Evolutionary conservation across 2,888 invertebrate species (phyloP), one percentile per base, ranked within the genome.

Genomic region (Cerceris rybyensis): DNA sequence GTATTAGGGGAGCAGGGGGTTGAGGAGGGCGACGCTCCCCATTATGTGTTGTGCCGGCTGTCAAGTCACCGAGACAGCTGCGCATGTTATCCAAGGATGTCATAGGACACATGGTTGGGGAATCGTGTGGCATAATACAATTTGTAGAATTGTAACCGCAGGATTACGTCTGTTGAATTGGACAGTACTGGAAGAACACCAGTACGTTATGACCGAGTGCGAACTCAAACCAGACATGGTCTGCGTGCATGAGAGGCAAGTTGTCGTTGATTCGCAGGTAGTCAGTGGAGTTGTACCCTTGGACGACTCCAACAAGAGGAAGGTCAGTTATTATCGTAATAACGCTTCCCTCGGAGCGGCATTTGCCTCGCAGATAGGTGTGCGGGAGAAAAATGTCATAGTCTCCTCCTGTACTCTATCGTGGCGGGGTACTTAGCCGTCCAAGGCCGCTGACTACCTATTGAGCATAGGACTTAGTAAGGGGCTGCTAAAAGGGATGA

Each of bases 41-140:
- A 54, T 49, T 6, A n/a, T 11, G 65, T 91, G 90, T 71, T 86
- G 90, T 42, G 89, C 88, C 5, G 89, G 89, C 0, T 91, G 90
- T 81, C 70, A 61, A 67, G 78, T 81, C 0, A 80, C 78, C 57
- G 90, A 92, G 74, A 90, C 91, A 0, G 84, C 88, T 43, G 88
- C 87, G 8, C 91, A 91, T 64, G 70, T 88, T n/a, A 83, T 90
- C 49, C 91, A 92, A 64, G 71, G 71, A 43, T 91, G 91, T 74
- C 76, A 76, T 55, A 61, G 90, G 50, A 92, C 91, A 0, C 91
- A 92, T 77, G 90, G 89, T 82, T 91, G 88, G 7, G 77, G 89
- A 4, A 82, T 92, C 0, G 39, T 80, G 54, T 81, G 91, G 11
- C 92, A 92, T 54, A 80, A 91, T 39, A 89, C 84, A 0, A 79